phyloP scores from a whole-genome alignment of 2,888 invertebrate species.

The Gasteruption jaculator region DNA sequence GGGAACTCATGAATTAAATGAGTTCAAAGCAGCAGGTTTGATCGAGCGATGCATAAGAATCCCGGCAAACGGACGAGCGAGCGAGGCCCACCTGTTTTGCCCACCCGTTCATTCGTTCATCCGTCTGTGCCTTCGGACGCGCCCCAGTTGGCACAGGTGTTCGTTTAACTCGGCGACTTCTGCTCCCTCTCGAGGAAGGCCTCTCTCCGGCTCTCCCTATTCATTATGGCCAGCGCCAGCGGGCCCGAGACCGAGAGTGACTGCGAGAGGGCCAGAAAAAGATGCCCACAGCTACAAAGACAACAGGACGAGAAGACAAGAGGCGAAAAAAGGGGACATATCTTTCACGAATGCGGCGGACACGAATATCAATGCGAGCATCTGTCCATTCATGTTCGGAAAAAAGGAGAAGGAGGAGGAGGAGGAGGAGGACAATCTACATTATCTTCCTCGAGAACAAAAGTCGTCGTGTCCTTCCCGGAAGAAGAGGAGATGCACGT shows the following conservation, averaged over 20 bases:
- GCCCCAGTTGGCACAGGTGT: slow-evolving; percentile 52
- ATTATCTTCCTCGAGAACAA: too few relatives aligned
- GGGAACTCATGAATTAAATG: slow-evolving; percentile 24
- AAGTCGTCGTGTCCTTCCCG: neutral
- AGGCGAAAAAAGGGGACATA: too few relatives aligned
- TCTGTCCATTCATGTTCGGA: slow-evolving; percentile 1
- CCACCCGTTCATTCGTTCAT: slow-evolving; percentile 41
- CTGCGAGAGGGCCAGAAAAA: slow-evolving; percentile 12
- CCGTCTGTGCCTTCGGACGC: slow-evolving; percentile 38
- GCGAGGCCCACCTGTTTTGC: slow-evolving; percentile 45
- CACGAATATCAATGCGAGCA: slow-evolving; percentile 3
- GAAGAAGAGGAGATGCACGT: neutral
- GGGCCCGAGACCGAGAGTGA: slow-evolving; percentile 29
- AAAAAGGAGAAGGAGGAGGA: neutral
- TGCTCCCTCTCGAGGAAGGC: slow-evolving; percentile 21
- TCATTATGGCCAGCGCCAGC: slow-evolving; percentile 27
- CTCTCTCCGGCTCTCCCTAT: slow-evolving; percentile 13
- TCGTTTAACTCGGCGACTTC: slow-evolving; percentile 36
- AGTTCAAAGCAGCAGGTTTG: slow-evolving; percentile 19
- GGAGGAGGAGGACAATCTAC: too few relatives aligned
- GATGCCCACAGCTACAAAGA: too few relatives aligned
- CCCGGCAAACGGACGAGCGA: slow-evolving; percentile 26
- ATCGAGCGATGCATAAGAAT: slow-evolving; percentile 32
- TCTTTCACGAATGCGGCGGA: too few relatives aligned
- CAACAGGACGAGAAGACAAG: too few relatives aligned